These are phyloP conservation scores for Agonum fuliginosum DNA, from an alignment of 2,888 invertebrate species.

Conservation along the genomic window DNA sequence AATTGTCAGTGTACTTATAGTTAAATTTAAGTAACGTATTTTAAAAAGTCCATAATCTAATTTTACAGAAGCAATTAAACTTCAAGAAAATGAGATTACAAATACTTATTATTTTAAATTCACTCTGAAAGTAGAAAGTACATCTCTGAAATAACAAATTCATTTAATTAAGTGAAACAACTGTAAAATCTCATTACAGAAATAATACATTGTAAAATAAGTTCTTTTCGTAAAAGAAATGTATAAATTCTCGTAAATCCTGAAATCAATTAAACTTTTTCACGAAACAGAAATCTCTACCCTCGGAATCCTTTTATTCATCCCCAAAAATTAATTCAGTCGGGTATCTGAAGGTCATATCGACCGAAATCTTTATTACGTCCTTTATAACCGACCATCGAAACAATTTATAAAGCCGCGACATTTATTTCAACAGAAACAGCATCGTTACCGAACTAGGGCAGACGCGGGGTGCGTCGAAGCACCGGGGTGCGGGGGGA, in stretches of 20 bases:
- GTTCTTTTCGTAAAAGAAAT: background rate
- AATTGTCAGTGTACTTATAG: too few species aligned
- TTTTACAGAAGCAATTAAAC: too few species aligned
- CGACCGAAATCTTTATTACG: slow-evolving; percentile 32
- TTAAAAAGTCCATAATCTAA: too few species aligned
- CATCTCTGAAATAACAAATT: background rate
- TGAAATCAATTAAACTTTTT: slow-evolving; percentile 37
- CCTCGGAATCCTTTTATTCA: slow-evolving; percentile 29
- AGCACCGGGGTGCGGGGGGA: background rate
- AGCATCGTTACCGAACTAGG: slow-evolving; percentile 32
- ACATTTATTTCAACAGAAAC: slow-evolving; percentile 36
- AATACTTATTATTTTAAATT: too few species aligned
- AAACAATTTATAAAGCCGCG: slow-evolving; percentile 34
- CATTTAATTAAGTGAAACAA: slow-evolving; percentile 27
- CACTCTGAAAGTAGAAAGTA: too few species aligned
- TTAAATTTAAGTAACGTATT: too few species aligned
- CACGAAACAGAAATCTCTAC: background rate
- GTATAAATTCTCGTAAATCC: slow-evolving; percentile 22
- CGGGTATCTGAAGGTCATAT: slow-evolving; percentile 39
- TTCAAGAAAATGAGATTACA: too few species aligned
- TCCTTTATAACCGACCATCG: slow-evolving; percentile 33
- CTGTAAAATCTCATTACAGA: background rate
- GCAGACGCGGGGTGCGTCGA: background rate
- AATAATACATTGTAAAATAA: slow-evolving; percentile 1
- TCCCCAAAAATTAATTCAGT: slow-evolving; percentile 40